phyloP scores from a whole-genome alignment of 37 sponge, comb jelly and placozoan genomes.

The Aphrocallistes beatrix region DNA sequence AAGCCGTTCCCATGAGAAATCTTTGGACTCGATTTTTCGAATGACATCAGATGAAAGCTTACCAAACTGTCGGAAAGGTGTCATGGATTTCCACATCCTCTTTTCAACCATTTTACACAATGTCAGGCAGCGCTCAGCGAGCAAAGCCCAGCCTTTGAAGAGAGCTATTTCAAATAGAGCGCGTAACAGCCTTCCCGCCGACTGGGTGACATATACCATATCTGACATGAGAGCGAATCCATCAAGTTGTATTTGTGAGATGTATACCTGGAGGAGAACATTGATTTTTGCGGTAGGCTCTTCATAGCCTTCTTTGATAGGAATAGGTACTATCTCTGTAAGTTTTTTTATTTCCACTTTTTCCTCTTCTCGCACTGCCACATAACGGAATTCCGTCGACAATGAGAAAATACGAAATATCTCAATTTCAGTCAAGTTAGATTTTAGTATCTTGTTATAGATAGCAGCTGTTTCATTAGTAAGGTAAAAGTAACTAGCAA shows the following conservation, averaged over 20 bases:
- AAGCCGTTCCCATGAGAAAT: slow-evolving; percentile 89
- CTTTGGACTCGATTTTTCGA: slow-evolving; percentile 91
- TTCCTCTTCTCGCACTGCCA: slow-evolving; percentile 96
- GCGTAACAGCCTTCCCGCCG: slow-evolving; percentile 86
- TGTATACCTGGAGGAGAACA: slow-evolving; percentile 90
- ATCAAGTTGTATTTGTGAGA: slow-evolving; percentile 94
- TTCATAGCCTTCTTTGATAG: slow-evolving; percentile 94
- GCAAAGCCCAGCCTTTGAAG: slow-evolving; percentile 89
- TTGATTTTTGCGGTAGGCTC: slow-evolving; percentile 98
- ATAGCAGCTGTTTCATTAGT: slow-evolving; percentile 82
- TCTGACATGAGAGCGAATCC: slow-evolving; percentile 94
- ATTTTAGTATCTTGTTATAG: slow-evolving; percentile 88
- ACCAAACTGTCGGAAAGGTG: slow-evolving; percentile 94
- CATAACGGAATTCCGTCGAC: slow-evolving; percentile 90
- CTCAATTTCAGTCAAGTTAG: slow-evolving; percentile 92
- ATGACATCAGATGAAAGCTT: slow-evolving; percentile 90
- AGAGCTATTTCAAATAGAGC: slow-evolving; percentile 92
- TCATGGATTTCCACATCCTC: slow-evolving; percentile 99
- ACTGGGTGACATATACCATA: slow-evolving; percentile 98
- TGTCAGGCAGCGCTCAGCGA: slow-evolving; percentile 65
- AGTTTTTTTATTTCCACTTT: slow-evolving; percentile 86
- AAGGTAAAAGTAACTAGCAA: slow-evolving; percentile 94
- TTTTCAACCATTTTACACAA: slow-evolving; percentile 95
- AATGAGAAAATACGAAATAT: slow-evolving; percentile 91
- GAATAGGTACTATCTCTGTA: slow-evolving; percentile 86